Conservation (phyloP, 2,113 vertebrate species). For the Campylomormyrus tamandua region DNA sequence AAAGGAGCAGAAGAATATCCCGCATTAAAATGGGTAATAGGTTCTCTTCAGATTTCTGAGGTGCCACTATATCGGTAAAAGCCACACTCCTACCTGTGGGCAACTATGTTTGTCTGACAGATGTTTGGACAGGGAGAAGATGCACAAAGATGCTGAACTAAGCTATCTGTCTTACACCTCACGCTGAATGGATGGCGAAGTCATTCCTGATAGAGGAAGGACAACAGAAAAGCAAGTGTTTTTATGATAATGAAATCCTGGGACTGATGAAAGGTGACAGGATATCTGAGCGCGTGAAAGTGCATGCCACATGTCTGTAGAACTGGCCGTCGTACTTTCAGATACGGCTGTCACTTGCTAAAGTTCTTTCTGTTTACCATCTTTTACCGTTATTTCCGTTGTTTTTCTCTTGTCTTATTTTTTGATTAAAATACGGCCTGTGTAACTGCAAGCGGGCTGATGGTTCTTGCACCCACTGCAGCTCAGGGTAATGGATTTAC, state of each 20-base stretch:
- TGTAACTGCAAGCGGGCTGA: background rate
- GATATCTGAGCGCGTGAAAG: background rate
- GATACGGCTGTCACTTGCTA: background rate
- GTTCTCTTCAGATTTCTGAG: background rate
- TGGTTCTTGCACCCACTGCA: slow-evolving; percentile 30
- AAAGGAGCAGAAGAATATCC: background rate
- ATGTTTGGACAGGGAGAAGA: background rate
- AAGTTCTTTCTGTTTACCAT: background rate
- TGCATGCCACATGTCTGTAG: background rate
- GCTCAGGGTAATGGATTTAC: slow-evolving; percentile 53
- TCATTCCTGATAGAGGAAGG: background rate
- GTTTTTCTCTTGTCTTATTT: background rate
- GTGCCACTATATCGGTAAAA: background rate
- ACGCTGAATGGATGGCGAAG: background rate
- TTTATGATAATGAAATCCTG: background rate
- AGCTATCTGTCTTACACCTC: background rate
- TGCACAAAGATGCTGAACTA: background rate
- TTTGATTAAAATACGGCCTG: background rate
- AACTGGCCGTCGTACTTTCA: background rate
- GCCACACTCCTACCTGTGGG: background rate
- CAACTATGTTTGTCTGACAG: background rate
- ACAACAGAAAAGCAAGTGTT: background rate
- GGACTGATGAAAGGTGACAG: background rate
- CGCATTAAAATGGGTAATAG: background rate
- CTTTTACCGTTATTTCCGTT: background rate